Conservation (phyloP, 2,113 vertebrate species). For the Coracopsis vasa region DNA sequence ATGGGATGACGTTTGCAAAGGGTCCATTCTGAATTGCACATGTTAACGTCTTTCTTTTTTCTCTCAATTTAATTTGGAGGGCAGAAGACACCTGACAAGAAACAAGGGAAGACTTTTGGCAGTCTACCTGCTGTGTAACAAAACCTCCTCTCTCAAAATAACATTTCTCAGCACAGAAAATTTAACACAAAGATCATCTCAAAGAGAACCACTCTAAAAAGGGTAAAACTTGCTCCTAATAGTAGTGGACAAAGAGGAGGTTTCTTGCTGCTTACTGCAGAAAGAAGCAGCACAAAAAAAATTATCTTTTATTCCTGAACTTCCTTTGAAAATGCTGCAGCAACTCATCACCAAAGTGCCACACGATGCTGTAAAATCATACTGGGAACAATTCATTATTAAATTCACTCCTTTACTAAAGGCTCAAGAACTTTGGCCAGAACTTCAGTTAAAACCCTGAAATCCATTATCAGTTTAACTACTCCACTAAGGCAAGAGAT, state of each 20-base stretch:
- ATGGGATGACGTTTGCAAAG: too few species aligned
- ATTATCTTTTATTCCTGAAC: neutral
- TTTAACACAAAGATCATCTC: neutral
- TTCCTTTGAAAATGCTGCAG: neutral
- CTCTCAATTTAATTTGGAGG: neutral
- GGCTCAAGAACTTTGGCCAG: neutral
- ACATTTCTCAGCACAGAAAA: neutral
- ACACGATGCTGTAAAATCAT: neutral
- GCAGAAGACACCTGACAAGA: neutral
- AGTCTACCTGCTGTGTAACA: neutral
- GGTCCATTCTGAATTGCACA: too few species aligned
- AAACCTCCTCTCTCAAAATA: neutral
- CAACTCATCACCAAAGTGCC: neutral
- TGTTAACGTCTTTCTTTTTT: too few species aligned
- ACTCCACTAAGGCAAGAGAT: neutral
- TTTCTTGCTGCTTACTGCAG: neutral
- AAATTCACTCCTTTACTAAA: neutral
- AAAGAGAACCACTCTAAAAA: neutral
- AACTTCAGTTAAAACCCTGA: neutral
- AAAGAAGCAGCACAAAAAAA: neutral
- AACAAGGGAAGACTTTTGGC: neutral
- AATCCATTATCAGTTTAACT: neutral
- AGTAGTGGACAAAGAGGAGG: neutral
- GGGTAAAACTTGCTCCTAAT: neutral
- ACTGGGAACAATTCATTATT: neutral